Evolutionary conservation across 2,888 invertebrate genomes (phyloP).

Genomic region (Sminthurides aquaticus): DNA sequence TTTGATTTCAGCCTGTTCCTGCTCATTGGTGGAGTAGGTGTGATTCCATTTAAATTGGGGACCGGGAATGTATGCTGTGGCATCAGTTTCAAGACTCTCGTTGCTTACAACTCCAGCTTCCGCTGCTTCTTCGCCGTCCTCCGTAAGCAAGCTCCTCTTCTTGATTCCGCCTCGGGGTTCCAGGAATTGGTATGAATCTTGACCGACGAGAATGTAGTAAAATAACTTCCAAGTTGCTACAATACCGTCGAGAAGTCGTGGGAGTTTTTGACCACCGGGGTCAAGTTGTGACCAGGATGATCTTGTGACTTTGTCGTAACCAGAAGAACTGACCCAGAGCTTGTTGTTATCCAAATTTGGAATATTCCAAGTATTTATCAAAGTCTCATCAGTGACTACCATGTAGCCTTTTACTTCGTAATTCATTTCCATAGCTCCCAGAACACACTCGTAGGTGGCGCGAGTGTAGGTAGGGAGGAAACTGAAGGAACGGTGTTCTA

Average conservation of each 20-base stretch:
- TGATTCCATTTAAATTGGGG: constrained; percentile 21
- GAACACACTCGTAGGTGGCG: constrained; percentile 44
- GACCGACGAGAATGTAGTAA: constrained; percentile 38
- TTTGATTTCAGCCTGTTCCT: constrained; percentile 12
- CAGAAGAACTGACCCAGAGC: constrained; percentile 43
- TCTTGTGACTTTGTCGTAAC: constrained; percentile 38
- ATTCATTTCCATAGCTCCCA: constrained; percentile 45
- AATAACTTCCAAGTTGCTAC: constrained; percentile 41
- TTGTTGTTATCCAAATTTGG: constrained; percentile 39
- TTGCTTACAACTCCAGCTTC: constrained; percentile 13
- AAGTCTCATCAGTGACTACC: constrained; percentile 43
- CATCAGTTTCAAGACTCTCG: constrained; percentile 32
- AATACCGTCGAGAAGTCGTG: constrained; percentile 40
- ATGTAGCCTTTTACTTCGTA: constrained; percentile 44
- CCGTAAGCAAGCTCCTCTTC: constrained; percentile 16
- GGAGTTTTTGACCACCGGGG: constrained; percentile 40
- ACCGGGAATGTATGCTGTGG: constrained; percentile 34
- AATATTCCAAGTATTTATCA: constrained; percentile 43
- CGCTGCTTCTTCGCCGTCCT: constrained; percentile 5
- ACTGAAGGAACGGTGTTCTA: constrained; percentile 43
- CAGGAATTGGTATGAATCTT: constrained; percentile 32
- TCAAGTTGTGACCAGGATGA: constrained; percentile 38
- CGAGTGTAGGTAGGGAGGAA: constrained; percentile 44
- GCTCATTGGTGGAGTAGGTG: constrained; percentile 2
- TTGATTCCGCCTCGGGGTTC: constrained; percentile 32